phyloP scores from a whole-genome alignment of 2,797 vertebrate species.

The Steatocranus sp. region DNA sequence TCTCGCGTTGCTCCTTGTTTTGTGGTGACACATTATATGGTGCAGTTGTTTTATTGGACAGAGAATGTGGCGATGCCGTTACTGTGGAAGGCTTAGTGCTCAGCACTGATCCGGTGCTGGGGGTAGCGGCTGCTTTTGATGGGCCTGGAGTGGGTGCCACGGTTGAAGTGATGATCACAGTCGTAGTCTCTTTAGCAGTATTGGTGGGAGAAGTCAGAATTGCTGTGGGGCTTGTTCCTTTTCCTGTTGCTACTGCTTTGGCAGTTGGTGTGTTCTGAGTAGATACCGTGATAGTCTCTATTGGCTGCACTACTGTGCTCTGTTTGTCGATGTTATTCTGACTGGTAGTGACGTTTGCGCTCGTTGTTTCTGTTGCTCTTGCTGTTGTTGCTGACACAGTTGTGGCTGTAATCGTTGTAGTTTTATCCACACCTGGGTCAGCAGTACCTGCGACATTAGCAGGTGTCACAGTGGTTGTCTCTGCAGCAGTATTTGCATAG shows the following conservation, averaged over 20 bases:
- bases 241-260: background rate
- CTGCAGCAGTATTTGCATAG: background rate
- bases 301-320: background rate
- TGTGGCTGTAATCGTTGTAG: background rate
- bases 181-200: background rate
- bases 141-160: rapidly evolving
- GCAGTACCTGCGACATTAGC: rapidly evolving
- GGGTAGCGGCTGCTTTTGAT: rapidly evolving
- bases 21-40: rapidly evolving
- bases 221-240: background rate
- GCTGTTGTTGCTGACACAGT: background rate
- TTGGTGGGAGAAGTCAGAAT: rapidly evolving
- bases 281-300: background rate
- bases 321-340: rapidly evolving
- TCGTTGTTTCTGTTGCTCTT: background rate
- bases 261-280: background rate
- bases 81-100: rapidly evolving
- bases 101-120: rapidly evolving
- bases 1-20: background rate
- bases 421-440: rapidly evolving
- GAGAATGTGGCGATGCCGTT: rapidly evolving
- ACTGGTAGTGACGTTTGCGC: background rate
- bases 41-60: rapidly evolving
- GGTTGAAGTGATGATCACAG: rapidly evolving
- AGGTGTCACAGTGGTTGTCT: rapidly evolving